Evolutionary conservation across 2,797 vertebrate species (phyloP).

Genomic region (Catostomus latipinnis): DNA sequence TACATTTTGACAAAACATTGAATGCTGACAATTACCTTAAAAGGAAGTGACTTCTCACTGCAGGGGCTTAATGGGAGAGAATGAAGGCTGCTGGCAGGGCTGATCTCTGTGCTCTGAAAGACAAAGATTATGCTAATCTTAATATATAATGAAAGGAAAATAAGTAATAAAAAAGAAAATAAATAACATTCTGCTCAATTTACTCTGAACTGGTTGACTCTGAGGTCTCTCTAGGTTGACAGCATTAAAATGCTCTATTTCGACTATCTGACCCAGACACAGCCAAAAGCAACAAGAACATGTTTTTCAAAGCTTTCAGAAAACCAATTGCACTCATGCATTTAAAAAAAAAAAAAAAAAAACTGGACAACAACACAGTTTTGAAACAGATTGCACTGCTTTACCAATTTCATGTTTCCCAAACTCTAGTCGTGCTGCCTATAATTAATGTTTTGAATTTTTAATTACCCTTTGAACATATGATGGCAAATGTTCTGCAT

Average conservation of each 20-base stretch:
- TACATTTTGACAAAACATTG: conserved; percentile 2
- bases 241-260: not conserved
- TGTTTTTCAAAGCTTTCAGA: conserved; percentile 10
- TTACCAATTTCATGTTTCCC: not conserved
- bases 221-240: not conserved
- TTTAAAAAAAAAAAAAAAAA: too few relatives aligned
- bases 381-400: not conserved
- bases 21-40: conserved; percentile 84
- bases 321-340: not conserved
- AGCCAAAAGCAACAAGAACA: not conserved
- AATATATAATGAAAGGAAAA: conserved; percentile 37
- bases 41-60: conserved; percentile 87
- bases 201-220: not conserved
- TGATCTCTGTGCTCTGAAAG: conserved; percentile 90
- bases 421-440: not conserved
- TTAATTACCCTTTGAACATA: not conserved
- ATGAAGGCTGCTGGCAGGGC: conserved; percentile 90
- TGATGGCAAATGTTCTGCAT: not conserved
- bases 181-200: not conserved
- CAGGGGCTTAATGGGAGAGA: conserved; percentile 95
- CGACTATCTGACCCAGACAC: conserved; percentile 3
- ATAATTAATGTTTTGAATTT: too few relatives aligned
- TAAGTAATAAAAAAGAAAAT: not conserved
- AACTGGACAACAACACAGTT: not conserved
- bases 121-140: conserved; percentile 21